Evolutionary conservation across 2,888 invertebrate species (phyloP).

Genomic region (Platycheirus albimanus): DNA sequence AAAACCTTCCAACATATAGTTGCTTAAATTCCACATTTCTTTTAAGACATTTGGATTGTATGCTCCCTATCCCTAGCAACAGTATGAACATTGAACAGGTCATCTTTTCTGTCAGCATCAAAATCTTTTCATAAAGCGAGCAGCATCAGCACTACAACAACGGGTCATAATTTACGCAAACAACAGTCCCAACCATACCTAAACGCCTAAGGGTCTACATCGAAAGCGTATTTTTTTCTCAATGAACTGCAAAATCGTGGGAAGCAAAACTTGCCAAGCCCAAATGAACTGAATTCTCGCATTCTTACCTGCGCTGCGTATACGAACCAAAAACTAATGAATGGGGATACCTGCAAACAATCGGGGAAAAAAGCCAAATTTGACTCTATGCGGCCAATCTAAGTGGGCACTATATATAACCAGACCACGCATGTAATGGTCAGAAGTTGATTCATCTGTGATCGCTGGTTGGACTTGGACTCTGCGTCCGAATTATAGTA

Average conservation of each 20-base stretch:
- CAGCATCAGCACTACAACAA: too few relatives aligned
- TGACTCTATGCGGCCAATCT: slow-evolving; percentile 3
- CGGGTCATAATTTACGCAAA: slow-evolving; percentile 53
- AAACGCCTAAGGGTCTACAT: slow-evolving; percentile 22
- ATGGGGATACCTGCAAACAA: slow-evolving; percentile 24
- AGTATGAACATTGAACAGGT: too few relatives aligned
- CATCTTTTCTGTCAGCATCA: too few relatives aligned
- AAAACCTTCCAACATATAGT: too few relatives aligned
- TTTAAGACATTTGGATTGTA: too few relatives aligned
- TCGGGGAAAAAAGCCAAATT: slow-evolving; percentile 18
- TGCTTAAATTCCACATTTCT: too few relatives aligned
- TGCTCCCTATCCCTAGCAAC: too few relatives aligned
- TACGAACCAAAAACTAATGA: slow-evolving; percentile 34
- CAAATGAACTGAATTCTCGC: slow-evolving; percentile 13
- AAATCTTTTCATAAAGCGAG: too few relatives aligned
- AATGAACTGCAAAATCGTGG: slow-evolving; percentile 66
- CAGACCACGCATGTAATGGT: slow-evolving; percentile 24
- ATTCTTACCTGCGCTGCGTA: slow-evolving; percentile 25
- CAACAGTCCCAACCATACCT: slow-evolving; percentile 26
- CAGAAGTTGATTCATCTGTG: slow-evolving; percentile 11
- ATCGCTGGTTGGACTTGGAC: slow-evolving; percentile 16
- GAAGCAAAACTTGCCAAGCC: slow-evolving; percentile 51
- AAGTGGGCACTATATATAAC: neutral
- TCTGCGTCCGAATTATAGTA: slow-evolving; percentile 1
- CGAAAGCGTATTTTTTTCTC: slow-evolving; percentile 38